Percentiles rank a stretch among this genome's conserved stretches.
Conservation (phyloP, 2,888 invertebrate species). For the Chelonus formosanus region DNA sequence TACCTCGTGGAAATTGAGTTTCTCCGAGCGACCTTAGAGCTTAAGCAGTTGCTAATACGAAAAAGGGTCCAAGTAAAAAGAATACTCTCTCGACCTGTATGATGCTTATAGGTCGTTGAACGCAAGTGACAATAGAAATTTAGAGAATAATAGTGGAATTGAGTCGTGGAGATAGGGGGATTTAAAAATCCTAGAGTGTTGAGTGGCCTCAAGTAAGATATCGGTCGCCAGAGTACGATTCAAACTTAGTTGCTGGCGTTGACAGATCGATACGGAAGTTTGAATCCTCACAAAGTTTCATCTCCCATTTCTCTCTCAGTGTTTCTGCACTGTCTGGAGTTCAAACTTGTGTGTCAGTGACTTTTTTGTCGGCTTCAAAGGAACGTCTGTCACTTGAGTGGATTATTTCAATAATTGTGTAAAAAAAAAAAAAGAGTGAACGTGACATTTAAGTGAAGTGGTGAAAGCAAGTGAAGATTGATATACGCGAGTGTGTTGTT, state of each 20-base stretch:
- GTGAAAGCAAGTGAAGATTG: background rate
- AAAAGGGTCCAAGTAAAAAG: too few relatives aligned
- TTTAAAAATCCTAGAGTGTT: conserved; percentile 20
- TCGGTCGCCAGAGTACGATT: conserved; percentile 46
- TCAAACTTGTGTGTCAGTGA: background rate
- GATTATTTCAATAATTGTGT: background rate
- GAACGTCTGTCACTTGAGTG: conserved; percentile 13
- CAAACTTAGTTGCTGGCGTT: conserved; percentile 51
- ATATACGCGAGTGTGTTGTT: background rate
- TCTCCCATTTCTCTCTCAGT: conserved; percentile 34
- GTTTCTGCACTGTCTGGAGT: conserved; percentile 6
- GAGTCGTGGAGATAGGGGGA: conserved; percentile 15
- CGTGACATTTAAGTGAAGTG: background rate
- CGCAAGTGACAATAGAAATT: background rate
- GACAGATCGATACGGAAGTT: conserved; percentile 57
- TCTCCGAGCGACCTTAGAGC: conserved; percentile 23
- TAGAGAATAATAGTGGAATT: background rate
- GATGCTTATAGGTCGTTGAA: too few relatives aligned
- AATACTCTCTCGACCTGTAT: background rate
- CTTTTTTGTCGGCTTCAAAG: background rate
- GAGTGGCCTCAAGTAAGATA: conserved; percentile 37
- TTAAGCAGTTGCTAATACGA: conserved; percentile 4
- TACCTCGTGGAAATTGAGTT: conserved; percentile 41
- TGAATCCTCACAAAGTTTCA: conserved; percentile 45
- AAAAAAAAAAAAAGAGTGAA: conserved; percentile 19